Conservation (phyloP, 2,113 vertebrate genomes). For the Canis aureus region DNA sequence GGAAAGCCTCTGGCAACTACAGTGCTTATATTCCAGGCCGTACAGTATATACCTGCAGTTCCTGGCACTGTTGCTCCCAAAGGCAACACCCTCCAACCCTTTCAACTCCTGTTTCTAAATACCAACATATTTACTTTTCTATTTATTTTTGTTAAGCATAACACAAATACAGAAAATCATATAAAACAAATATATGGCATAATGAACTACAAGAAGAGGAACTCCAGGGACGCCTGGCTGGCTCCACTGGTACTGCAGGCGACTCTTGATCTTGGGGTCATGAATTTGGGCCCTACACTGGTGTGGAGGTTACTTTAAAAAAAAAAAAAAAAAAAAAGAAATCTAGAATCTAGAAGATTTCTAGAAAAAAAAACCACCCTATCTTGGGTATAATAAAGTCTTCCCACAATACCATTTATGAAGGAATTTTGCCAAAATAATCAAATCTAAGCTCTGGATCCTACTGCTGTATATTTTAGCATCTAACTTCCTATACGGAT, state of each 20-base stretch:
- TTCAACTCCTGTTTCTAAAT: not conserved
- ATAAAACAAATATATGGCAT: not conserved
- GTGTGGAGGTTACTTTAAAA: not conserved
- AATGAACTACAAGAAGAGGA: no score
- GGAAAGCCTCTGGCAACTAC: not conserved
- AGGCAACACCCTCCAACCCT: not conserved
- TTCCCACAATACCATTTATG: not conserved
- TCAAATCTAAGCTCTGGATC: not conserved
- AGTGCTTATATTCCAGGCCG: not conserved
- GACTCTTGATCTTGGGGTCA: not conserved
- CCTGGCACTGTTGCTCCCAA: not conserved
- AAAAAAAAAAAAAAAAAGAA: not conserved
- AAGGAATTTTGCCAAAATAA: not conserved
- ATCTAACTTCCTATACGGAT: not conserved
- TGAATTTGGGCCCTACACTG: not conserved
- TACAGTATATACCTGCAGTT: fast-evolving
- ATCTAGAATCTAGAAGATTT: not conserved
- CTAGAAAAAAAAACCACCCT: not conserved
- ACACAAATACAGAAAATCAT: not conserved
- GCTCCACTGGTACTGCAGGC: not conserved
- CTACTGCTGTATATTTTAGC: not conserved
- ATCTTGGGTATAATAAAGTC: not conserved
- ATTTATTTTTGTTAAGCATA: not conserved
- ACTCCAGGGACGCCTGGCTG: not conserved
- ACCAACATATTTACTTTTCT: not conserved